Base-by-base conservation (phyloP, 2,113 vertebrate genomes). In the Machaerirhynchus nigripectus region DNA sequence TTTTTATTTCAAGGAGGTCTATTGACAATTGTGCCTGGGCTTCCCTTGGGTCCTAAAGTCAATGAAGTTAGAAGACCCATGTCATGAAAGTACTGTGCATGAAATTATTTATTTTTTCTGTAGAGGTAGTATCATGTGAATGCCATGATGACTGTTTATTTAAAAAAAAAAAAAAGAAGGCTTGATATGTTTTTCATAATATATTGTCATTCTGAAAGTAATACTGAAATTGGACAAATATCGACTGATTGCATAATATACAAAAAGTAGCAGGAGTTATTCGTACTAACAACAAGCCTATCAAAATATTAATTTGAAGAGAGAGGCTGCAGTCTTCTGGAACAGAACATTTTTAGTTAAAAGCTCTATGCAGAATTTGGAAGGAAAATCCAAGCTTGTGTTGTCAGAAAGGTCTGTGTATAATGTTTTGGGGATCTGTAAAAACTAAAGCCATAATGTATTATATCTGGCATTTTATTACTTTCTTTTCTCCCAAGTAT, bases 1-100 rank as follows among this genome's bases (percentile, higher is more conserved):
- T 97, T 98, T 98, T 98, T 96, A 97, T 98, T 98, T 97, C 97
- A 95, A 87, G 74, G 87, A 90, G 79, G 95, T 96, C 97, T 97
- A 97, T 84, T 97, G 97, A 98, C 97, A 90, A 92, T 93, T 50
- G 95, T 75, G 86, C 93, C 63, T 60, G 79, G 57, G 71, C 68
- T 96, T 96, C 97, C 97, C 97, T 69, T 93, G 97, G 96, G 98
- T 95, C 88, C 68, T 59, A 76, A 95, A 83, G 96, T 92, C 94
- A 87, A 85, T 89, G 95, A 79, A 89, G 95, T 96, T 85, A 81
- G 81, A 97, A 95, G 74, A 97, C 70, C 87, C 56, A 40, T 77
- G 90, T 95, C 90, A 64, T 94, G 76, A 89, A 90, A 87, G 94
- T 97, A 71, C 82, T 56, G 88, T 71, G 86, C 74, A 53, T 86